A percentile compares a stretch with the other conserved stretches of the same genome.
Evolutionary conservation across 23 tunicate genomes (phyloP).

Genomic region (Styela clava): DNA sequence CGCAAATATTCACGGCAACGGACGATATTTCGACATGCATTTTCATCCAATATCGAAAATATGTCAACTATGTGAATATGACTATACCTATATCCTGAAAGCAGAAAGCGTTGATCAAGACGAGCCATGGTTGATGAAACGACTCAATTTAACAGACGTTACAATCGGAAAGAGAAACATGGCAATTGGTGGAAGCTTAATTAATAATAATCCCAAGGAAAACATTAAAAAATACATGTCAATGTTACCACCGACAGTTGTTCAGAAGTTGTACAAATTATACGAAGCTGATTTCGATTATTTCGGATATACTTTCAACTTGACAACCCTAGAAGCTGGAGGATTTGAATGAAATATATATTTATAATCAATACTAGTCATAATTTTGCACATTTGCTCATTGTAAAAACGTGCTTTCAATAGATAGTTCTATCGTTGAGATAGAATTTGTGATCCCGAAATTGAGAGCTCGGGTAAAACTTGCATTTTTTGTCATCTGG

Average conservation of each 20-base stretch:
- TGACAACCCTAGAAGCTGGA: slow-evolving; percentile 7
- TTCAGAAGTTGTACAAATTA: background rate
- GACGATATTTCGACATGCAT: background rate
- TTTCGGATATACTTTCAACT: slow-evolving; percentile 10
- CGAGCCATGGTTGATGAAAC: background rate
- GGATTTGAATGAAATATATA: slow-evolving; percentile 2
- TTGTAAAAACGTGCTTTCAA: no score
- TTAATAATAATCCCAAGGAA: background rate
- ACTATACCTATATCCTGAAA: background rate
- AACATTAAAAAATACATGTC: slow-evolving; percentile 20
- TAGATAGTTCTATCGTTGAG: no score
- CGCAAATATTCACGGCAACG: background rate
- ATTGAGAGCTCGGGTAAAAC: no score
- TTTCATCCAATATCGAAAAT: background rate
- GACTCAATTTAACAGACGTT: slow-evolving; percentile 5
- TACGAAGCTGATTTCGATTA: background rate
- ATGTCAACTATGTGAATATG: background rate
- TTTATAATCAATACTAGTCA: no score
- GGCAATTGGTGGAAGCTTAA: background rate
- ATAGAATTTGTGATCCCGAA: no score
- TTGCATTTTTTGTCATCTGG: no score
- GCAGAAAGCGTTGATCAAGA: background rate
- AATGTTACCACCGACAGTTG: background rate
- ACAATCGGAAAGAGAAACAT: background rate
- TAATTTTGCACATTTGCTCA: no score